Evolutionary conservation across 2,797 vertebrate species (phyloP).

Genomic region (Synanceia verrucosa): DNA sequence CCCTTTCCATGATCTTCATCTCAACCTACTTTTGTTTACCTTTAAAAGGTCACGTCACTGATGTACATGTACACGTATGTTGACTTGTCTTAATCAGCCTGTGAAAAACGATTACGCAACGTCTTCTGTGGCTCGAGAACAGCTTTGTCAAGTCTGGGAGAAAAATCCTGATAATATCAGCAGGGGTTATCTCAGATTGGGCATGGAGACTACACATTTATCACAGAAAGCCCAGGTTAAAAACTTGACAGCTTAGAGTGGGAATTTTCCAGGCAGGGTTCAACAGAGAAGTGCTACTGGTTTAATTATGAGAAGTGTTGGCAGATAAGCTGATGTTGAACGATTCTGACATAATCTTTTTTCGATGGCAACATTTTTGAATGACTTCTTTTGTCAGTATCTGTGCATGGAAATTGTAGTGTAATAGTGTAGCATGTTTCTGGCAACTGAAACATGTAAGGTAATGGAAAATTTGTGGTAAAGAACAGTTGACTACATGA

Average conservation of each 20-base stretch:
- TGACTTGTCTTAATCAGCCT: not conserved
- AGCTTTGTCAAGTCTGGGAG: not conserved
- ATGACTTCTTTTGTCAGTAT: no score
- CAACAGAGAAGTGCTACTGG: not conserved
- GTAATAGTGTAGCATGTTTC: no score
- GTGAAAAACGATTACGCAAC: not conserved
- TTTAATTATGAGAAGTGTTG: constrained; percentile 6
- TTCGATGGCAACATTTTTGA: no score
- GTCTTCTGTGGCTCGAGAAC: not conserved
- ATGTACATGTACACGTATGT: not conserved
- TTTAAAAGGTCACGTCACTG: not conserved
- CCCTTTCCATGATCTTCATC: no score
- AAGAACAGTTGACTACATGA: no score
- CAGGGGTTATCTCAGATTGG: not conserved
- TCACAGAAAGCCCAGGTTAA: not conserved
- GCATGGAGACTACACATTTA: not conserved
- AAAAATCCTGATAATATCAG: not conserved
- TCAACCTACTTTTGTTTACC: not conserved
- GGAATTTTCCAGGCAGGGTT: not conserved
- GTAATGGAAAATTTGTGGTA: no score
- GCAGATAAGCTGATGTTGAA: not conserved
- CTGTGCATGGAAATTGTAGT: no score
- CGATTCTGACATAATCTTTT: no score
- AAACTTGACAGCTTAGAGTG: not conserved
- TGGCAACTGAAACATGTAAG: no score